Evolutionary conservation across 2,888 invertebrate genomes (phyloP).

Genomic region (Corbicula japonica): DNA sequence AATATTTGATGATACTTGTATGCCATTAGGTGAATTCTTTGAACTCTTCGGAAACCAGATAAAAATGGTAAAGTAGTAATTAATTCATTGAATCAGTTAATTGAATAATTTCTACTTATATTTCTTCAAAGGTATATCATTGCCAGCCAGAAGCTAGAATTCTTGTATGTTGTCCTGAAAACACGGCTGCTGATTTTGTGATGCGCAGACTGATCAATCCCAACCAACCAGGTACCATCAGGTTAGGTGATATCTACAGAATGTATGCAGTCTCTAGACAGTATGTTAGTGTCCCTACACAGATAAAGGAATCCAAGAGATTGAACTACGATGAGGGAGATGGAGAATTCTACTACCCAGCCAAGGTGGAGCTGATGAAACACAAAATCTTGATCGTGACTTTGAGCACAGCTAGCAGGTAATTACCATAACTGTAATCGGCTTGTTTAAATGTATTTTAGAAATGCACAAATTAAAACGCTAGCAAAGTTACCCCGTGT

Average conservation of each 20-base stretch:
- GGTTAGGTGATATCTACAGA: conserved; percentile 44
- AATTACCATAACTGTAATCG: no score
- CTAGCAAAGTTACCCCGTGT: no score
- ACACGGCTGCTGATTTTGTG: conserved; percentile 67
- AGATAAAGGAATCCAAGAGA: not conserved
- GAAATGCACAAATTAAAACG: no score
- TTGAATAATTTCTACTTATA: not conserved
- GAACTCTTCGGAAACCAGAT: no score
- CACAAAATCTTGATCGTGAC: conserved; percentile 11
- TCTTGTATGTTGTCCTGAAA: conserved; percentile 20
- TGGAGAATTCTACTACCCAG: not conserved
- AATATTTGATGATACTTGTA: no score
- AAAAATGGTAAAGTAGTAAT: not conserved
- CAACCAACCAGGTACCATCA: conserved; percentile 31
- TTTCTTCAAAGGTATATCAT: conserved; percentile 13
- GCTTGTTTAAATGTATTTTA: no score
- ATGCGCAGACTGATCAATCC: conserved; percentile 56
- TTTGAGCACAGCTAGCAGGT: not conserved
- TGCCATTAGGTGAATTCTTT: no score
- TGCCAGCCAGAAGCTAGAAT: not conserved
- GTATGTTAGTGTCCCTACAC: not conserved
- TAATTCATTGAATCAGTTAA: not conserved
- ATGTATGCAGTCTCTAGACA: conserved; percentile 56
- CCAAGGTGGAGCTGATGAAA: not conserved
- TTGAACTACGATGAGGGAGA: not conserved